A percentile compares a stretch with the other conserved stretches of the same genome.
Evolutionary conservation across 2,797 vertebrate genomes (phyloP).

Genomic region (Lutjanus campechanus): DNA sequence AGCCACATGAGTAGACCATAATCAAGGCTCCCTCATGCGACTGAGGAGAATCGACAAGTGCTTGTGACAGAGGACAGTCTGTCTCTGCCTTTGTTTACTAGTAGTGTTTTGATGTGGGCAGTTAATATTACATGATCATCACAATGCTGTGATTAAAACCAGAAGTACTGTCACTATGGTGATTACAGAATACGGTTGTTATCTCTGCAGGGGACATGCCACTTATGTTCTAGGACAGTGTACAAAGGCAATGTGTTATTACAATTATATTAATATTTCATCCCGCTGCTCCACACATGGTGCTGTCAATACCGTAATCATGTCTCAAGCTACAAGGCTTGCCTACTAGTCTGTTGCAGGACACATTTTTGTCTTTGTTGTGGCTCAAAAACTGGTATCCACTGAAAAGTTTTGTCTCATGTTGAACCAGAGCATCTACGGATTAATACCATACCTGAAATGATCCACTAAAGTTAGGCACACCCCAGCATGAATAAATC

Average conservation of each 20-base stretch:
- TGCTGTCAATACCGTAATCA: slow-evolving; percentile 16
- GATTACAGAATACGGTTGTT: slow-evolving; percentile 42
- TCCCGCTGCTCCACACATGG: slow-evolving; percentile 13
- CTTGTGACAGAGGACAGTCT: slow-evolving; percentile 20
- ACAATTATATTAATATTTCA: slow-evolving; percentile 51
- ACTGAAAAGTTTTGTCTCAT: too few species aligned
- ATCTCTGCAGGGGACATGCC: slow-evolving; percentile 27
- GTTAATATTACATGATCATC: slow-evolving; percentile 39
- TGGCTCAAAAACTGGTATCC: too few species aligned
- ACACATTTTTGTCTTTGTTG: too few species aligned
- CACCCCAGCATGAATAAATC: too few species aligned
- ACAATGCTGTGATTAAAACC: slow-evolving; percentile 46
- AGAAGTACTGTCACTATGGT: slow-evolving; percentile 36
- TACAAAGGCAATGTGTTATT: slow-evolving; percentile 45
- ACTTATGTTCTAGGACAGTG: slow-evolving; percentile 26
- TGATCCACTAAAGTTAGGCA: too few species aligned
- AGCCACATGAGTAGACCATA: slow-evolving; percentile 1
- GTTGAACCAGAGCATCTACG: too few species aligned
- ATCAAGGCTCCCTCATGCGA: slow-evolving; percentile 1
- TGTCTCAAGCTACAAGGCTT: neutral
- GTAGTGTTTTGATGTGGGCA: slow-evolving; percentile 41
- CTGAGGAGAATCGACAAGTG: slow-evolving; percentile 15
- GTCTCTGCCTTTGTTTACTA: slow-evolving; percentile 35
- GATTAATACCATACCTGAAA: too few species aligned
- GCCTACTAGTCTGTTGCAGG: too few species aligned